Base-by-base conservation (phyloP, 2,113 vertebrate species). In the Clinocottus analis region DNA sequence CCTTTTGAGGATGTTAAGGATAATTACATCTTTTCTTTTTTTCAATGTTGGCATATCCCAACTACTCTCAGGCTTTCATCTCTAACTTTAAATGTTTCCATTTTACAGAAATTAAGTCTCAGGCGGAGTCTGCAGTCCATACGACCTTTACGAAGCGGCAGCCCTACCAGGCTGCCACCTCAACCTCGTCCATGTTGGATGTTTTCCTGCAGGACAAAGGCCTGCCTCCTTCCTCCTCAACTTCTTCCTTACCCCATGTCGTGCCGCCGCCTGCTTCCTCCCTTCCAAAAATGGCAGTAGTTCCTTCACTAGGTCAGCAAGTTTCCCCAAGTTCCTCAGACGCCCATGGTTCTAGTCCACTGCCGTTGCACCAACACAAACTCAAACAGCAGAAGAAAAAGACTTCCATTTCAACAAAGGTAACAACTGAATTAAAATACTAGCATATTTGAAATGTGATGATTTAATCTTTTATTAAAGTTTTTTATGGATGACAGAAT, bases 311-410 rank as follows among this genome's bases (percentile, higher is more conserved):
- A 45, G 92, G 85, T 63, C 95, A 93, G 33, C 98, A 98, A 84
- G 95, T 97, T 90, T 98, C 98, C 51, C 97, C 97, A 0, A 96
- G 96, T 6, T 96, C 97, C n/a, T 96, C 96, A 0, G 97, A 98
- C 83, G 96, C 96, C 91, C 98, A 98, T 68, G 65, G 65, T 51
- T 68, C 65, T 1, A 99, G 97, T 89, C 97, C 98, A n/a, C 96
- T 98, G 82, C 97, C 97, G 0, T 93, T 97, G 35, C 97, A 99
- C 93, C 98, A 99, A 93, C 98, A 99, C 87, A 99, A 98, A 90
- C 94, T 98, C 60, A 99, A 98, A 88, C 97, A 96, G 82, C 98
- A 98, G 64, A 99, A 97, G 94, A 99, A 99, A 83, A 98, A 97
- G 85, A 90, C 96, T 0, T 96, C 98, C 0, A 95, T 99, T 75